These are phyloP conservation scores for Subacronicta megacephala DNA, from an alignment of 2,888 invertebrate species.

Conservation along the genomic window DNA sequence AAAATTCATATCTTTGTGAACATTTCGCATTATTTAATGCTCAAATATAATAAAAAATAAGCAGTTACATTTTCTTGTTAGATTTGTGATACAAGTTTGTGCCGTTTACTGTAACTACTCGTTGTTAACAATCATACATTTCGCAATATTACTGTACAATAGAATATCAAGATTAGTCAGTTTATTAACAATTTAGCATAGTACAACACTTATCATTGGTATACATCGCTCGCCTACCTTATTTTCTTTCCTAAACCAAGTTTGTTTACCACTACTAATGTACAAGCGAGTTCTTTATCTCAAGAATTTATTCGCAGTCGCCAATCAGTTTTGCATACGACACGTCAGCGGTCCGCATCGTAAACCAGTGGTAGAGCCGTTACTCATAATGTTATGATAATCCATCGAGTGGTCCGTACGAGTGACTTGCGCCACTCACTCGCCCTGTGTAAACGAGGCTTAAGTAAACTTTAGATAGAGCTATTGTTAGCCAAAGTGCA, in stretches of 20 bases:
- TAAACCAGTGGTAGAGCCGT: slow-evolving; percentile 61
- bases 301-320: slow-evolving; percentile 54
- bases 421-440: slow-evolving; percentile 62
- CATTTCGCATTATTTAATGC: too few species aligned
- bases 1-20: too few species aligned
- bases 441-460: slow-evolving; percentile 60
- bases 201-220: slow-evolving; percentile 43
- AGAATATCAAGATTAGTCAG: slow-evolving; percentile 52
- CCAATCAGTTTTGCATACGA: slow-evolving; percentile 64
- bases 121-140: slow-evolving; percentile 41
- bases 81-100: slow-evolving; percentile 6
- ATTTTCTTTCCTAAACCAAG: slow-evolving; percentile 56
- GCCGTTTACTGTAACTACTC: slow-evolving; percentile 6
- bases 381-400: slow-evolving; percentile 66
- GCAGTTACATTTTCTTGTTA: slow-evolving; percentile 3
- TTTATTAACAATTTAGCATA: slow-evolving; percentile 53
- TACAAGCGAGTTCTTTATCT: slow-evolving; percentile 61
- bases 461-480: slow-evolving; percentile 49
- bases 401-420: slow-evolving; percentile 57
- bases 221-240: slow-evolving; percentile 50
- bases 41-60: too few species aligned
- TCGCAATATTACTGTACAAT: slow-evolving; percentile 38
- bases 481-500: slow-evolving; percentile 56
- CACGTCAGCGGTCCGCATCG: slow-evolving; percentile 52
- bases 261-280: slow-evolving; percentile 54